Evolutionary conservation across 92 coral and sea anemone species (phyloP).

Genomic region (Chrysogorgia sp.): DNA sequence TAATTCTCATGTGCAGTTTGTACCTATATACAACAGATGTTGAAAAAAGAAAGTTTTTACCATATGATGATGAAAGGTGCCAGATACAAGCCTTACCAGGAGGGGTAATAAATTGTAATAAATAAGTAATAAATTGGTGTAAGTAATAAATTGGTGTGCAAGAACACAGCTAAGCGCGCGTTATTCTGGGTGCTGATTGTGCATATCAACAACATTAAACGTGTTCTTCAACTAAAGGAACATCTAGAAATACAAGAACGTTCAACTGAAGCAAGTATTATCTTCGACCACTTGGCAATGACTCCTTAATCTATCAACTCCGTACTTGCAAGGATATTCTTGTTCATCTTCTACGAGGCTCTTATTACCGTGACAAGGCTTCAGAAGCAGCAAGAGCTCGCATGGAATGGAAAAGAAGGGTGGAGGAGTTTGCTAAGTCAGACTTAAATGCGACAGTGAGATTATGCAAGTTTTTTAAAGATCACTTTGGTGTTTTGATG

Average conservation of each 20-base stretch:
- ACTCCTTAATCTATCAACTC: not conserved
- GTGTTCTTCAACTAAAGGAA: slow-evolving; percentile 1
- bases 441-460: not conserved
- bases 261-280: not conserved
- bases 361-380: slow-evolving; percentile 56
- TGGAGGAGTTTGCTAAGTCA: not conserved
- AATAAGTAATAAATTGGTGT: not conserved
- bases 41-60: slow-evolving; percentile 21
- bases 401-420: slow-evolving; percentile 45
- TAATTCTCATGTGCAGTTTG: not conserved
- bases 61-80: slow-evolving; percentile 28
- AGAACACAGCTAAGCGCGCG: not conserved
- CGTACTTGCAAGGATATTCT: not conserved
- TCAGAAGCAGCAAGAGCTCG: slow-evolving; percentile 25
- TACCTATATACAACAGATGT: slow-evolving; percentile 14
- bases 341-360: slow-evolving; percentile 13
- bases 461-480: slow-evolving; percentile 5
- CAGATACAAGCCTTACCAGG: not conserved
- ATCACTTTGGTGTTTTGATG: slow-evolving; percentile 44
- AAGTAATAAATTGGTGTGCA: not conserved
- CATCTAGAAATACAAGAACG: not conserved
- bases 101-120: not conserved
- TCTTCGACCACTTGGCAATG: not conserved
- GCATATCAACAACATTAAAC: slow-evolving; percentile 49
- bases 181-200: slow-evolving; percentile 36